Base-by-base conservation (phyloP, 2,797 vertebrate species). In the Rhabdophis nuchalis region DNA sequence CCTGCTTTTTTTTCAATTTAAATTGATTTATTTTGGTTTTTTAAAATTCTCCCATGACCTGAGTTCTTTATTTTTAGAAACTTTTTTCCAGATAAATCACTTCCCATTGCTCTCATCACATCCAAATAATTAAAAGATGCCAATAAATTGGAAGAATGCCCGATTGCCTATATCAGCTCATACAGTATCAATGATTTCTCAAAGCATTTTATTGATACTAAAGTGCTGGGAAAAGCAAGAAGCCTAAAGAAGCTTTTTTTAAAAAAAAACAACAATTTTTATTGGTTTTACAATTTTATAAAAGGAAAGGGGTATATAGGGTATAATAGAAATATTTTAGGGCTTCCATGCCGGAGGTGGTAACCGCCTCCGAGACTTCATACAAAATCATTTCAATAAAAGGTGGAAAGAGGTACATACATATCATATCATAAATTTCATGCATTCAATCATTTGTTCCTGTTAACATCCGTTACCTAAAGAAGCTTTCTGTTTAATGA, bases 181-280 rank as follows among this genome's bases (percentile, higher is more conserved):
- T 92, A 95, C 29, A 0, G 8, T 95, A 93, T 14, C 25, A 96
- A 93, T 94, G 95, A 96, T 96, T 96, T 96, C 92, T 8, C 8
- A 0, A 36, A 77, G 91, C 93, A 86, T 46, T 95, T 60, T 1
- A 23, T 54, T 95, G 46, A 56, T 25, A 82, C 86, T 88, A 91
- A 93, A 20, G 93, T 92, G 91, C 36, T 91, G 41, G 61, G 82
- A 93, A 95, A 96, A 61, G 41, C 93, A 87, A 89, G 86, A 52
- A 25, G n/a, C 10, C 46, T 56, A 92, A 52, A 91, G 68, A 23
- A 50, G 86, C 53, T 5, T 3, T 94, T n/a, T n/a, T n/a, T n/a
- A n/a, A n/a, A n/a, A n/a, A n/a, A n/a, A n/a, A n/a, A n/a, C n/a
- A n/a, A n/a, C n/a, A n/a, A n/a, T n/a, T n/a, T n/a, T n/a, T n/a